These are phyloP conservation scores for Tetheella fluctuosa DNA, from an alignment of 2,888 invertebrate species.

Conservation along the genomic window DNA sequence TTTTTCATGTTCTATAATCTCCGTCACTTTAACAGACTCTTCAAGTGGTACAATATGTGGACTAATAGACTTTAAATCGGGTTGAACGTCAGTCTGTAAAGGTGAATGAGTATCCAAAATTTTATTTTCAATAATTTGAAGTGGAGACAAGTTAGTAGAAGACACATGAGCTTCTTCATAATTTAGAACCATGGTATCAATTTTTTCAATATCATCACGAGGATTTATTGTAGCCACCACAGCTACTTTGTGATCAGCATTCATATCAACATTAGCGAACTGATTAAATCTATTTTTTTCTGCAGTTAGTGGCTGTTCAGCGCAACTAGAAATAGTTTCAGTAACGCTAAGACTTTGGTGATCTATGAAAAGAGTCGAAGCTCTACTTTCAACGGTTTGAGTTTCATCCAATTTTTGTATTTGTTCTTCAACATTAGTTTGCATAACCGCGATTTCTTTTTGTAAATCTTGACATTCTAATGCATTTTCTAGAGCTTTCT, in stretches of 20 bases:
- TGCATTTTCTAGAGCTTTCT: constrained; percentile 54
- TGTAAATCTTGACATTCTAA: constrained; percentile 60
- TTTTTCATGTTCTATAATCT: constrained; percentile 68
- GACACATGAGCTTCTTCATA: constrained; percentile 64
- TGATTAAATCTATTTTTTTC: constrained; percentile 62
- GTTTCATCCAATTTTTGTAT: constrained; percentile 78
- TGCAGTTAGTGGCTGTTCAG: constrained; percentile 75
- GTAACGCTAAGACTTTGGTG: constrained; percentile 85
- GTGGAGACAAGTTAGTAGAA: constrained; percentile 55
- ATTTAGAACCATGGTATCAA: constrained; percentile 48
- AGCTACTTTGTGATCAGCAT: constrained; percentile 80
- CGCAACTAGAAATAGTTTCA: constrained; percentile 77
- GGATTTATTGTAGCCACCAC: constrained; percentile 74
- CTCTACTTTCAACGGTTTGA: constrained; percentile 80
- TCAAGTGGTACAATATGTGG: constrained; percentile 54
- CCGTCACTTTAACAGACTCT: constrained; percentile 61
- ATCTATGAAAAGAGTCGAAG: constrained; percentile 81
- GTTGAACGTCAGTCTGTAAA: constrained; percentile 46
- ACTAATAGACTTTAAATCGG: constrained; percentile 55
- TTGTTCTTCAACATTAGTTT: constrained; percentile 79
- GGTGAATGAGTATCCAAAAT: constrained; percentile 71
- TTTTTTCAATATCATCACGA: constrained; percentile 54
- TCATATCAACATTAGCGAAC: constrained; percentile 80
- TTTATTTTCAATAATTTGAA: constrained; percentile 71
- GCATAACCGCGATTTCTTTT: constrained; percentile 68